phyloP scores from a whole-genome alignment of 2,113 vertebrate species.

The Ptilorrhoa leucosticta region DNA sequence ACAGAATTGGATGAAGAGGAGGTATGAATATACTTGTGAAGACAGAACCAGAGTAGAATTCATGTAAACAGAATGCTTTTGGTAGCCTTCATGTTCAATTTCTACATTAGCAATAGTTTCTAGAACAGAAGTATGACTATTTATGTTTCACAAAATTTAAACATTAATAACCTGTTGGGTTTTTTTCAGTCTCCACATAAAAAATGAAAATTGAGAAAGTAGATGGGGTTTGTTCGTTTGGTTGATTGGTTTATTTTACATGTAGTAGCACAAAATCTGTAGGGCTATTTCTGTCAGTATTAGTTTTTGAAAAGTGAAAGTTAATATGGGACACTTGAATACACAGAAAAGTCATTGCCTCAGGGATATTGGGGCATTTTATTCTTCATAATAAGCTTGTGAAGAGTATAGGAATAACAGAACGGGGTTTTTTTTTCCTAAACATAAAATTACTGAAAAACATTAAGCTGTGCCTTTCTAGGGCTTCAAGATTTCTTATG shows the following conservation, averaged over 20 bases:
- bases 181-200: accelerated
- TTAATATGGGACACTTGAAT: not conserved
- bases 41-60: not conserved
- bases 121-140: not conserved
- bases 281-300: not conserved
- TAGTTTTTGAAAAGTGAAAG: not conserved
- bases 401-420: not conserved
- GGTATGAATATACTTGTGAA: not conserved
- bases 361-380: not conserved
- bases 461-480: not conserved
- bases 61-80: not conserved
- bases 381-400: not conserved
- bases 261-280: not conserved
- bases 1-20: not conserved
- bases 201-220: not conserved
- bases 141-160: not conserved
- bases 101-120: not conserved
- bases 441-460: not conserved
- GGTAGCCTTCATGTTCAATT: not conserved
- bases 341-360: not conserved
- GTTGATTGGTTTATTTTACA: not conserved
- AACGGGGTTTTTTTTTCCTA: accelerated
- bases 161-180: not conserved
- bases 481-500: not conserved
- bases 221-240: accelerated